Evolutionary conservation across 37 sponge, comb jelly and placozoan genomes (phyloP), one percentile per base, ranked within the genome.

Genomic region (Mnemiopsis leidyi): DNA sequence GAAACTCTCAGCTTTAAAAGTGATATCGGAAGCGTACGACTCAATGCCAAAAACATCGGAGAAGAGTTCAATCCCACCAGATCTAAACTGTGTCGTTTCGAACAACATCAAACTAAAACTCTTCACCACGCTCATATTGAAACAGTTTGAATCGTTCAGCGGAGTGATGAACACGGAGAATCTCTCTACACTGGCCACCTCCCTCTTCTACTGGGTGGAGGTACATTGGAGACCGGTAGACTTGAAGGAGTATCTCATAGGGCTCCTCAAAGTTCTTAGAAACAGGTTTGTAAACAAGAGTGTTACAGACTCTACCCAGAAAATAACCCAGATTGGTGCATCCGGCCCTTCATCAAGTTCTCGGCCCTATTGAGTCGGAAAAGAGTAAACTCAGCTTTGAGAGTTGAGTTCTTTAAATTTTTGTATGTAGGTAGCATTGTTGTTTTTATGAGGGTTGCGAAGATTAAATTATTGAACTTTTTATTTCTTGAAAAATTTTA

Each of bases 221-320:
- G 61, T 85, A 39, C 90, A 85, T 21, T 85, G 90, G 90, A 85
- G 90, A 26, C 90, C 90, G 1, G 90, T 85, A n/a, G 90, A 85
- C 39, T 38, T 85, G 20, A 85, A 85, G 35, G 90, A 85, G 35
- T 85, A 85, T 85, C 35, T 85, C 7, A 85, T 85, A 38, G 61
- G 90, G 25, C 25, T 85, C 0, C 61, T 85, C 29, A 38, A 39
- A 25, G 90, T 85, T 23, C 39, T 85, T 2, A 38, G 90, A 61
- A 85, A 85, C 36, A 85, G 90, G 48, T 85, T 85, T 85, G 90
- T 33, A 39, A 33, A 85, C 29, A 85, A 85, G 26, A 85, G 90
- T 28, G 30, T 71, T 3, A 13, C 75, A 5, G 61, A 85, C 0
- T 61, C 90, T 85, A 28, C 3, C 23, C 40, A 36, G 39, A 36